phyloP scores from a whole-genome alignment of 2,888 invertebrate genomes.

The Drosophila kokeensis region DNA sequence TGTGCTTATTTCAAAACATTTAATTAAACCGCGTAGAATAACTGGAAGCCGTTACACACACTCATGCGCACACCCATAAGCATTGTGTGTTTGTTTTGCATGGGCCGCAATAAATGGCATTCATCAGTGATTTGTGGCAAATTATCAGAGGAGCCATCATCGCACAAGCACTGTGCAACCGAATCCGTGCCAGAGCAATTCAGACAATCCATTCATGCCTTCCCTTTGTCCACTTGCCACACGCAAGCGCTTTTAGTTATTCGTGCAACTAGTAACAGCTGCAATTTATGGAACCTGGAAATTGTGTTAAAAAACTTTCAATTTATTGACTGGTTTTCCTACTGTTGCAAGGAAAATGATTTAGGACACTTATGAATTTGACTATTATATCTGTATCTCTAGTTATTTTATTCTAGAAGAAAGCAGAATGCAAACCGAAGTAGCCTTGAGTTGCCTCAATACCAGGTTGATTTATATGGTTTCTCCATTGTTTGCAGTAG shows the following conservation, averaged over 20 bases:
- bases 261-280: background rate
- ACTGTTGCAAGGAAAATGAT: background rate
- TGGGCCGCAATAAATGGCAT: constrained; percentile 10
- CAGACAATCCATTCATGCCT: background rate
- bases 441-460: background rate
- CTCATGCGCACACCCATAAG: background rate
- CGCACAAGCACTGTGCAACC: constrained; percentile 7
- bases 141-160: constrained; percentile 13
- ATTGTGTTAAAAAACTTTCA: background rate
- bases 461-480: background rate
- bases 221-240: background rate
- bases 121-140: constrained; percentile 38
- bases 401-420: background rate
- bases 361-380: background rate
- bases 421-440: background rate
- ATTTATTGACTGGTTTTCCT: background rate
- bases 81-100: constrained; percentile 14
- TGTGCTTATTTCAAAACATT: constrained; percentile 12
- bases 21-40: constrained; percentile 13
- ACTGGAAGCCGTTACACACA: background rate
- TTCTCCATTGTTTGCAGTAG: background rate
- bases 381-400: background rate
- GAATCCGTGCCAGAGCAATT: constrained; percentile 6
- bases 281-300: background rate
- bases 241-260: constrained; percentile 5